These are phyloP conservation scores for Nycticryphes semicollaris DNA, from an alignment of 2,113 vertebrate species.

Conservation along the genomic window DNA sequence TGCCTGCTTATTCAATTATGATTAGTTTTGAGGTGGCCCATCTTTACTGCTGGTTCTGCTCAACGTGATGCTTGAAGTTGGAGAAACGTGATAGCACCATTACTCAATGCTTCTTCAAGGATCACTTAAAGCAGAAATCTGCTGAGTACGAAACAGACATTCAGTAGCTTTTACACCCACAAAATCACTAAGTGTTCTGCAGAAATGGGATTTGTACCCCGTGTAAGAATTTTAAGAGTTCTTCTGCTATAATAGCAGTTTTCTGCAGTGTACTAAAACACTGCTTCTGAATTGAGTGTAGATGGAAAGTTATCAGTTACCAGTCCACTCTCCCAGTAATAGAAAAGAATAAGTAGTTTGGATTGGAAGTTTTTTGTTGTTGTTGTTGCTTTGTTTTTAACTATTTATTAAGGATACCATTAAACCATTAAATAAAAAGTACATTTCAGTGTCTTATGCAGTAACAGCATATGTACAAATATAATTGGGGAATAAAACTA, in stretches of 20 bases:
- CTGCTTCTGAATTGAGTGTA: background rate
- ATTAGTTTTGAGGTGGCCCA: background rate
- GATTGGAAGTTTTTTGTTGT: background rate
- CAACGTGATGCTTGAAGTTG: background rate
- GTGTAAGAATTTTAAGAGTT: background rate
- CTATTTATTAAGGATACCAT: background rate
- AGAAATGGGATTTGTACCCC: background rate
- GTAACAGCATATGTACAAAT: background rate
- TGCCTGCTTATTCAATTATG: background rate
- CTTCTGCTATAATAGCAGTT: background rate
- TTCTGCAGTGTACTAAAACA: background rate
- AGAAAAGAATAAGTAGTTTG: background rate
- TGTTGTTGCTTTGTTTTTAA: background rate
- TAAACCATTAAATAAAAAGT: background rate
- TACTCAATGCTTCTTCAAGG: background rate
- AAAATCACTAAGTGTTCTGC: background rate
- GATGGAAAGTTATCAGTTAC: background rate
- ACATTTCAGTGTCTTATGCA: background rate
- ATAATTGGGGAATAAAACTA: background rate
- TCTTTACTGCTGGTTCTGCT: background rate
- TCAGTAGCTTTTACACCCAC: background rate
- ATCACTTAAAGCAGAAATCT: slow-evolving; percentile 5
- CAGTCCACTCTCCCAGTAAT: background rate
- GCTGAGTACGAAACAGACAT: background rate
- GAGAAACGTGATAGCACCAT: background rate